These are phyloP conservation scores for Ptyas mucosa DNA, from an alignment of 2,113 vertebrate genomes.

Conservation along the genomic window DNA sequence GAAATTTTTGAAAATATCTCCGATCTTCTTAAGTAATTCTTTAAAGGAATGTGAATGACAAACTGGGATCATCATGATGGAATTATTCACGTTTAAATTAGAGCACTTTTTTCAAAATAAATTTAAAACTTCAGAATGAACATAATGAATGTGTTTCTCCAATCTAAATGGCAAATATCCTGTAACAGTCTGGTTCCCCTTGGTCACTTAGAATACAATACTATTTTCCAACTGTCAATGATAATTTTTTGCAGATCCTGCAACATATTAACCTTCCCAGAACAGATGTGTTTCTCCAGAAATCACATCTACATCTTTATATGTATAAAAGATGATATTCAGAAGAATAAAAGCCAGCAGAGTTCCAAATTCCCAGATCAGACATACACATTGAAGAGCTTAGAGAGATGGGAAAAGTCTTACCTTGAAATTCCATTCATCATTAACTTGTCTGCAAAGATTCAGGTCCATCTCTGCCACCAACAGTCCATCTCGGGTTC, in stretches of 20 bases:
- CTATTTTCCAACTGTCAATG: background rate
- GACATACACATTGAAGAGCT: background rate
- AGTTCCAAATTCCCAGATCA: background rate
- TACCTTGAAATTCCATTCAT: constrained; percentile 95
- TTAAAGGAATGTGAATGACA: background rate
- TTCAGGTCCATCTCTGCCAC: constrained; percentile 90
- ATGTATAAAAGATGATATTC: background rate
- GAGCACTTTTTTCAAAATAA: background rate
- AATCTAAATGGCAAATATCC: background rate
- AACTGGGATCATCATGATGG: background rate
- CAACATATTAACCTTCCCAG: background rate
- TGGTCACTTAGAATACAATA: background rate
- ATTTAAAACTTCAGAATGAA: background rate
- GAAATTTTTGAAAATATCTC: too few species aligned
- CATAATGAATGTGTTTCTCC: background rate
- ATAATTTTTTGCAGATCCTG: background rate
- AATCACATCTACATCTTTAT: too few species aligned
- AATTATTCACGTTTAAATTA: background rate
- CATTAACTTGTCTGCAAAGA: constrained; percentile 86
- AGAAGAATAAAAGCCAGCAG: background rate
- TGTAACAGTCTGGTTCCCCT: background rate
- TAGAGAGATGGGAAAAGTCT: constrained; percentile 5
- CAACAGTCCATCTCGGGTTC: constrained; percentile 83
- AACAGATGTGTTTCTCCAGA: background rate
- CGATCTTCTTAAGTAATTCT: background rate